Base-by-base conservation (phyloP, 1,140 invertebrate genomes). In the Dendroctonus valens region DNA sequence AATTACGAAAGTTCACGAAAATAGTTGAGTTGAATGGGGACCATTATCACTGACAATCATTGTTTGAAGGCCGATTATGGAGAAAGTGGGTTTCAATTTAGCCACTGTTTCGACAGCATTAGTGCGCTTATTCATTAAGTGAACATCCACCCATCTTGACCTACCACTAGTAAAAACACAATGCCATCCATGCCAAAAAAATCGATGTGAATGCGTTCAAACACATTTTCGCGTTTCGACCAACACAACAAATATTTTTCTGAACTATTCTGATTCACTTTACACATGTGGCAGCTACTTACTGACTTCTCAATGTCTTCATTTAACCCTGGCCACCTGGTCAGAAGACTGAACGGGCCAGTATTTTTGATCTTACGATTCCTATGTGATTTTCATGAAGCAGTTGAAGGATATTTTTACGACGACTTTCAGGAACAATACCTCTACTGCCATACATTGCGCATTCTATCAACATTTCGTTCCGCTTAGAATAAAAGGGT, bases 291-390 rank as follows among this genome's bases (percentile, higher is more conserved):
- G 61, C 72, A 75, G 5, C 14, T 49, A 8, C 39, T 37, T 5
- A 69, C 66, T n/a, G 69, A 12, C 0, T 46, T n/a, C 68, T 81
- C 77, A 51, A 51, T 51, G 14, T 7, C 77, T 2, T 59, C 62
- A 62, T 81, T 76, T 2, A 83, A 71, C 11, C 75, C 72, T 26
- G 76, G 76, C 81, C 80, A 84, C 73, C 76, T 83, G 0, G 80
- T 65, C n/a, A n/a, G n/a, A n/a, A n/a, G 42, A 77, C 76, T 3
- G 63, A 72, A 0, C 81, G 53, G 6, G 80, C 76, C 6, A 77
- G 48, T 7, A 61, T 50, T 65, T 82, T 82, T 70, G 78, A 79
- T 55, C 77, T 73, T 3, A 77, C 71, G 6, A 81, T 79, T 2
- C 81, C 78, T 53, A 76, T 69, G 68, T 83, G 79, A 8, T 63